Base-by-base conservation (phyloP, 2,797 vertebrate genomes). In the Coluber constrictor region DNA sequence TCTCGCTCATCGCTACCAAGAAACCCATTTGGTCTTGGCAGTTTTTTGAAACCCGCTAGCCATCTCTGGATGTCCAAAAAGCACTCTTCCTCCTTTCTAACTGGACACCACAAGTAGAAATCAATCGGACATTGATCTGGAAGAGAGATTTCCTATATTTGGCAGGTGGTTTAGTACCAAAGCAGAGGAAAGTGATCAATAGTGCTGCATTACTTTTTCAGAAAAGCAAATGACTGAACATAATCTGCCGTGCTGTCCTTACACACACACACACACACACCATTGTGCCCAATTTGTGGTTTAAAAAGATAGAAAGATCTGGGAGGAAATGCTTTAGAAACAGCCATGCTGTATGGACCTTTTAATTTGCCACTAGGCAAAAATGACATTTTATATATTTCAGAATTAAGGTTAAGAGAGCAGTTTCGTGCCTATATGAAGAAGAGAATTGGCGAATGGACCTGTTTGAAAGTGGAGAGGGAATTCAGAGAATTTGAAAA, bases 121-220 rank as follows among this genome's bases (percentile, higher is more conserved):
- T 97, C 96, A 96, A 96, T 97, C 93, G 95, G 63, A 90, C 88
- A 97, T 96, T 96, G 96, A 97, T 96, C 94, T 94, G 87, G 87
- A 86, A 96, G 94, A 91, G 92, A 93, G 54, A 57, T 94, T 1
- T 95, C 96, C n/a, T 96, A 95, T 95, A 97, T 97, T 96, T 96
- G 96, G 94, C 12, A 0, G 57, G 55, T 92, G 88, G 94, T 95
- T 96, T 92, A 70, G 95, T 93, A 93, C 94, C 93, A 92, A 95
- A 96, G 95, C 86, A 87, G 95, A 95, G 92, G 95, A 93, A 93
- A 79, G 32, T 74, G 94, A 87, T 95, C 92, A 5, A 94, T 94
- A 90, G 56, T 93, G 63, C 0, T 0, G 94, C 95, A 92, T 93
- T 92, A 86, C 92, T 95, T 94, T 93, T 94, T 94, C 56, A 93